A percentile compares a stretch with the other conserved stretches of the same genome.
Evolutionary conservation across 2,888 invertebrate species (phyloP).

Genomic region (Malthinus flaveolus): DNA sequence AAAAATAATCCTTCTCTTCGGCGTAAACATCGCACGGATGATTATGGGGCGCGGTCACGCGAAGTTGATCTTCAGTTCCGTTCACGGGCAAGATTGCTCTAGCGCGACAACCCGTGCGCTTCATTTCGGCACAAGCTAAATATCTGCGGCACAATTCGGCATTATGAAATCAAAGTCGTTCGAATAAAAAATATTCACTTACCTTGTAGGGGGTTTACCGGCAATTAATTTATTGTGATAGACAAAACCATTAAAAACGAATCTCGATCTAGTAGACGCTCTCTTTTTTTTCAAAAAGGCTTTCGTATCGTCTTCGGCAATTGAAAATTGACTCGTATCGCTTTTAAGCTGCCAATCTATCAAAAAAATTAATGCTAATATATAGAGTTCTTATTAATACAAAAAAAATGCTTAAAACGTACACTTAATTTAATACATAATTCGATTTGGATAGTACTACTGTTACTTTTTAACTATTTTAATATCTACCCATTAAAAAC

Average conservation of each 20-base stretch:
- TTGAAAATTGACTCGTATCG: constrained; percentile 11
- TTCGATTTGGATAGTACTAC: no score
- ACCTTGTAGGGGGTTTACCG: constrained; percentile 25
- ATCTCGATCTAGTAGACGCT: constrained; percentile 22
- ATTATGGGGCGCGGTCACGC: constrained; percentile 45
- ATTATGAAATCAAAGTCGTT: not conserved
- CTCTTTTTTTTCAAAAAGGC: constrained; percentile 9
- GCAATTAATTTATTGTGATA: constrained; percentile 31
- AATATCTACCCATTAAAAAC: no score
- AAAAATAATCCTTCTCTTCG: constrained; percentile 43
- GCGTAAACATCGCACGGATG: constrained; percentile 46
- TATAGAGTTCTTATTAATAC: no score
- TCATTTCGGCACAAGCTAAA: constrained; percentile 46
- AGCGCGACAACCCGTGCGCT: constrained; percentile 44
- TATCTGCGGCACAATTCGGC: constrained; percentile 40
- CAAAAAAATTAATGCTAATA: constrained; percentile 16
- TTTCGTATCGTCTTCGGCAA: constrained; percentile 4
- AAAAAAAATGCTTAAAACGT: no score
- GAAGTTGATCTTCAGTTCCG: constrained; percentile 38
- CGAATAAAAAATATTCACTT: constrained; percentile 5
- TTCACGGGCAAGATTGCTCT: constrained; percentile 46
- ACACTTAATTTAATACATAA: no score
- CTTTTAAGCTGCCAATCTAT: constrained; percentile 19
- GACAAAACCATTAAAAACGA: constrained; percentile 29
- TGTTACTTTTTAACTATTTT: no score